Percentiles rank a stretch among this genome's conserved stretches.
These are phyloP conservation scores for Charanyca ferruginea DNA, from an alignment of 2,888 invertebrate genomes.

Conservation along the genomic window DNA sequence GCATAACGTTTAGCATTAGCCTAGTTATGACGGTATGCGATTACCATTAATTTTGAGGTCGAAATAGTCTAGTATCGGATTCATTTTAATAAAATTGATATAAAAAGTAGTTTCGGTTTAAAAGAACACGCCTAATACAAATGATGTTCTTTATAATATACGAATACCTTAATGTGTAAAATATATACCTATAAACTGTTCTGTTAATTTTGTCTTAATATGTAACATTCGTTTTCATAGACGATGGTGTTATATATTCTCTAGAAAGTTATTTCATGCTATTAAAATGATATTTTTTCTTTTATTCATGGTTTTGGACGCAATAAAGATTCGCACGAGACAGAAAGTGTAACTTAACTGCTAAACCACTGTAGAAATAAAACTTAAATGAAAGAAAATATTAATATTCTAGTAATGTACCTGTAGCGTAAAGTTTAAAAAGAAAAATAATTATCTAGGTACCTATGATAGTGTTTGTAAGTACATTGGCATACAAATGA, in stretches of 20 bases:
- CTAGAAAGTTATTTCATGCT: not conserved
- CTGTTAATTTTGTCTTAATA: not conserved
- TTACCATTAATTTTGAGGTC: constrained; percentile 60
- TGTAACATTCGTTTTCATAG: not conserved
- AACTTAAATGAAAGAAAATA: constrained; percentile 1
- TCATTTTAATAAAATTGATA: constrained; percentile 35
- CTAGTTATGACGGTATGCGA: constrained; percentile 51
- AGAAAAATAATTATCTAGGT: constrained; percentile 6
- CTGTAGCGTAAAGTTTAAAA: not conserved
- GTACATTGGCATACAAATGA: not conserved
- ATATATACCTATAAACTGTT: not conserved
- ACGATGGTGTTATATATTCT: not conserved
- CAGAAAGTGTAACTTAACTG: not conserved
- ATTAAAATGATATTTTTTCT: not conserved
- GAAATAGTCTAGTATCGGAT: constrained; percentile 41
- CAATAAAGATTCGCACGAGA: not conserved
- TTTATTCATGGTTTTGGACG: not conserved
- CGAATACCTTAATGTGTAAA: not conserved
- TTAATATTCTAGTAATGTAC: too few relatives aligned
- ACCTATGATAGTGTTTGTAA: not conserved
- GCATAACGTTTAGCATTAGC: constrained; percentile 55
- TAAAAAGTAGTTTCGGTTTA: constrained; percentile 8
- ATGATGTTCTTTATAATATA: not conserved
- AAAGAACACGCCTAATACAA: constrained; percentile 1
- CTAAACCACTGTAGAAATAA: not conserved